Base-by-base conservation (phyloP, 2,113 vertebrate genomes). In the Copsychus sechellarum region DNA sequence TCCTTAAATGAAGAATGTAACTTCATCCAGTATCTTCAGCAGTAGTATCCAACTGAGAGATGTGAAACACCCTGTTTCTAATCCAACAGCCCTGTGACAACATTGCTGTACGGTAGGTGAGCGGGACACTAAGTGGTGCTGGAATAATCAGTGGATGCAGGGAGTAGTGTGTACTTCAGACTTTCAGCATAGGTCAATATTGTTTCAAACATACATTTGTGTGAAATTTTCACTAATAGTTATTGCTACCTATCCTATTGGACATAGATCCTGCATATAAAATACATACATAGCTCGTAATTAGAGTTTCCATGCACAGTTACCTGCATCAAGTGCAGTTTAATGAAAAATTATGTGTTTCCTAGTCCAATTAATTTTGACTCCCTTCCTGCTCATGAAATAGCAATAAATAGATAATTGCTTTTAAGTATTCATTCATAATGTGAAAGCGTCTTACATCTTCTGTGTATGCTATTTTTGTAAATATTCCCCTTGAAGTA, bases 401-500 rank as follows among this genome's bases (percentile, higher is more conserved):
- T 64, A 40, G 43, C 54, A 76, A 83, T 53, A 79, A 90, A 64
- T 42, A 89, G 72, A 40, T 79, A 58, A 48, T 62, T 69, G 15
- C 65, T 79, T 93, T 67, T 51, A 84, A 67, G 53, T 69, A 86
- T 54, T 92, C 17, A 31, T n/a, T 79, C 25, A 23, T 38, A 36
- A 40, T 48, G 45, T 66, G 38, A 73, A 81, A 54, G 28, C 22
- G 83, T n/a, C 57, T 87, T 76, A 20, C 18, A 14, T 78, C 53
- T 54, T 71, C n/a, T 67, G 18, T 21, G 15, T 43, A 51, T 0
- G 9, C 65, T 90, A 58, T 83, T 90, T 95, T 76, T 69, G 33
- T 82, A 79, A 84, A 48, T 72, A 87, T 81, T 96, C 93, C 89
- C 58, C 53, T 71, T 93, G 81, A 96, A 92, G 66, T 91, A 62